Evolutionary conservation across 2,888 invertebrate species (phyloP).

Genomic region (Ferdinandea cuprea): DNA sequence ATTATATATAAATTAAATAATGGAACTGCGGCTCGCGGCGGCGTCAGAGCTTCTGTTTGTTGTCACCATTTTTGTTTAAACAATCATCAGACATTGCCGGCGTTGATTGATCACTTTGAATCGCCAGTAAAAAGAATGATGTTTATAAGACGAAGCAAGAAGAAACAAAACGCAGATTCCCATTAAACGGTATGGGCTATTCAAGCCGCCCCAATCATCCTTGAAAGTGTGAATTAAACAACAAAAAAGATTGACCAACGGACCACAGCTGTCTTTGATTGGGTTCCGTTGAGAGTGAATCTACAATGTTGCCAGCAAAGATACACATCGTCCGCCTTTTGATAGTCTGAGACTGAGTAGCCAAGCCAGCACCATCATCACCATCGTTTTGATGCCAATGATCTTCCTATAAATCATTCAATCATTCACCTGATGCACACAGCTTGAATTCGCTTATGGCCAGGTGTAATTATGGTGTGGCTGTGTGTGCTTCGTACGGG

Average conservation of each 20-base stretch:
- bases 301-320: conserved; percentile 41
- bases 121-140: conserved; percentile 12
- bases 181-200: conserved; percentile 17
- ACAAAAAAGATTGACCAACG: too few relatives aligned
- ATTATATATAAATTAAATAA: conserved; percentile 33
- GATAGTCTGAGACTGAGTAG: not conserved
- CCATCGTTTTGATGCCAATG: conserved; percentile 42
- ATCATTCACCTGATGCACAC: conserved; percentile 49
- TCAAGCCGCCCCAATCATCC: conserved; percentile 75
- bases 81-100: conserved; percentile 12
- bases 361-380: conserved; percentile 2
- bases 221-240: conserved; percentile 75
- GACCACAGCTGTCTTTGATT: conserved; percentile 13
- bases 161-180: not conserved
- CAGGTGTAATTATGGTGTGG: conserved; percentile 47
- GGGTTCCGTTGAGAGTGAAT: conserved; percentile 12
- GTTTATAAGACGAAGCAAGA: conserved; percentile 4
- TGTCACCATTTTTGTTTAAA: conserved; percentile 40
- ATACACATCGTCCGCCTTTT: conserved; percentile 6
- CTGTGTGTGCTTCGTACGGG: conserved; percentile 20
- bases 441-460: conserved; percentile 68
- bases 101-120: conserved; percentile 64
- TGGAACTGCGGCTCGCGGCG: too few relatives aligned
- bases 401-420: conserved; percentile 74
- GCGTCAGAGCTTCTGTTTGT: conserved; percentile 52